Evolutionary conservation across 2,888 invertebrate genomes (phyloP).

Genomic region (Ectropis crepuscularia): DNA sequence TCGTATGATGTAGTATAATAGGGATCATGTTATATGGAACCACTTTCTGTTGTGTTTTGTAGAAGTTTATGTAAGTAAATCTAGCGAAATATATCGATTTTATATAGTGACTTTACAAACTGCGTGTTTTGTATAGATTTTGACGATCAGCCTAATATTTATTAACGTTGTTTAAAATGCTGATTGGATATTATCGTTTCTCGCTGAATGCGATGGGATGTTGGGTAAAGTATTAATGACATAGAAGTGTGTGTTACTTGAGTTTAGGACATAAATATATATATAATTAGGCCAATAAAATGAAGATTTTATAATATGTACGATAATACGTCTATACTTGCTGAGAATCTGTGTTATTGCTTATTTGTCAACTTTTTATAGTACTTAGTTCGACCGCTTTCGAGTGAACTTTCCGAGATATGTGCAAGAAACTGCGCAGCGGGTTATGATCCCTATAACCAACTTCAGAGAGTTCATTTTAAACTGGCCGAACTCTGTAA

Average conservation of each 20-base stretch:
- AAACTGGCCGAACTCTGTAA: too few species aligned
- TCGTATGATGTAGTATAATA: slow-evolving; percentile 29
- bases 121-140: slow-evolving; percentile 33
- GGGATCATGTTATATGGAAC: slow-evolving; percentile 37
- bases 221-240: slow-evolving; percentile 5
- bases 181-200: slow-evolving; percentile 5
- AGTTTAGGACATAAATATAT: slow-evolving; percentile 2
- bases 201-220: slow-evolving; percentile 2
- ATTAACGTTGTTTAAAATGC: slow-evolving; percentile 20
- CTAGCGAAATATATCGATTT: slow-evolving; percentile 47
- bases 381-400: too few species aligned
- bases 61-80: slow-evolving; percentile 40
- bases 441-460: too few species aligned
- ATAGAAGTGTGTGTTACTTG: slow-evolving; percentile 13
- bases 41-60: slow-evolving; percentile 39
- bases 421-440: too few species aligned
- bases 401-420: too few species aligned
- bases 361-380: too few species aligned
- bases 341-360: too few species aligned
- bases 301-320: neutral
- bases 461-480: too few species aligned
- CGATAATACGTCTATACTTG: too few species aligned
- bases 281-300: slow-evolving; percentile 9
- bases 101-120: slow-evolving; percentile 42
- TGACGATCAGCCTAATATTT: slow-evolving; percentile 19